phyloP scores from a whole-genome alignment of 2,113 vertebrate species.

The Lamprologus sp. region DNA sequence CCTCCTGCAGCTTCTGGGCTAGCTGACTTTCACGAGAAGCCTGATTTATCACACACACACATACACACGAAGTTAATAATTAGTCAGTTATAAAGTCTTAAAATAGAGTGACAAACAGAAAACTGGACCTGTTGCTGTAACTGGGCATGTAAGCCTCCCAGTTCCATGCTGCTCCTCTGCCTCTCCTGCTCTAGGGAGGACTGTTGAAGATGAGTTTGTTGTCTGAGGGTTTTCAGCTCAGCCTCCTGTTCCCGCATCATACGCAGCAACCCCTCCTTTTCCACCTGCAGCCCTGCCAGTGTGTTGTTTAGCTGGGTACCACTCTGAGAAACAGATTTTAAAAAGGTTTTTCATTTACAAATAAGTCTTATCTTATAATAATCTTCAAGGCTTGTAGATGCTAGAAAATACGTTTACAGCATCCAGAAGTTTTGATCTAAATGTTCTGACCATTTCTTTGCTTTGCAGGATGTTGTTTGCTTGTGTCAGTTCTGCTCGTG shows the following conservation, averaged over 20 bases:
- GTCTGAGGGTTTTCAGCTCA: slow-evolving; percentile 61
- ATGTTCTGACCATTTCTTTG: slow-evolving; percentile 49
- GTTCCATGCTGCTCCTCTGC: slow-evolving; percentile 57
- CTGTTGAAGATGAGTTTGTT: slow-evolving; percentile 65
- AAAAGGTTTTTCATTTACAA: neutral
- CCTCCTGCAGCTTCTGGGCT: slow-evolving; percentile 58
- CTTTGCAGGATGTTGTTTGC: slow-evolving; percentile 47
- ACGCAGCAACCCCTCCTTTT: slow-evolving; percentile 61
- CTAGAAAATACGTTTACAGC: too few relatives aligned
- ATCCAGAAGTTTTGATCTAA: neutral
- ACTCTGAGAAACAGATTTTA: slow-evolving; percentile 41
- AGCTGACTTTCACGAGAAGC: slow-evolving; percentile 51
- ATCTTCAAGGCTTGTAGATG: neutral
- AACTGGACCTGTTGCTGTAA: slow-evolving; percentile 68
- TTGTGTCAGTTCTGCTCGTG: slow-evolving; percentile 22
- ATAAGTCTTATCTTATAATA: neutral
- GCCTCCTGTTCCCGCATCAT: slow-evolving; percentile 51
- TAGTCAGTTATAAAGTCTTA: neutral
- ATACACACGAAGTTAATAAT: neutral
- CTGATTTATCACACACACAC: slow-evolving; percentile 1
- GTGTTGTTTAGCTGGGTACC: slow-evolving; percentile 62
- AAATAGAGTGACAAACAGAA: too few relatives aligned
- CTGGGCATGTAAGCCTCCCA: slow-evolving; percentile 60
- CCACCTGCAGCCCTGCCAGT: slow-evolving; percentile 66
- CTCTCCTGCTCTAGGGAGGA: slow-evolving; percentile 55